Base-by-base conservation (phyloP, 2,113 vertebrate genomes). In the Leucopternis melanops region DNA sequence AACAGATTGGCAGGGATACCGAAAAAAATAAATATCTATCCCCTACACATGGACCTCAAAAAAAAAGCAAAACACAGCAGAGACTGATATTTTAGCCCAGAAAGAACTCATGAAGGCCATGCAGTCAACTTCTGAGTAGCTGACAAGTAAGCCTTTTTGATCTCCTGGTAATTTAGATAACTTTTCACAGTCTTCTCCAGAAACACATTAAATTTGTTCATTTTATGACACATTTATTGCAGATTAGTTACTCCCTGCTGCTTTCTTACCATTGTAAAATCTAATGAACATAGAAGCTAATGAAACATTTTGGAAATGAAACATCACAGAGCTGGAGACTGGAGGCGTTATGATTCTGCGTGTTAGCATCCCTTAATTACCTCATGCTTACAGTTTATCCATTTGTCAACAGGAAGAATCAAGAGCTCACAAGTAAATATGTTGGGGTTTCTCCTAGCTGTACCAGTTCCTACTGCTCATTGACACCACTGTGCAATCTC, bases 271-370 rank as follows among this genome's bases (percentile, higher is more conserved):
- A 65, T 83, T 86, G 88, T 95, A 95, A 96, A 95, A 95, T 92
- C 70, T 93, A 93, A 95, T 96, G 91, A 66, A 88, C 54, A 4
- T 34, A 94, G 94, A 92, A 95, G 59, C 81, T 96, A 93, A 92
- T 96, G 91, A 73, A 96, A 94, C 59, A 63, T 81, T 92, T 96
- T 96, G 80, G 44, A 96, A 96, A 93, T 77, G 36, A 44, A 94
- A 81, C 78, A 44, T 78, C 63, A 57, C 32, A 74, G 61, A 80
- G 25, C 72, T 92, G 58, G 65, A 92, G 61, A 29, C 82, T 67
- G 79, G n/a, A 81, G 91, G 36, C 11, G 0, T 95, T 94, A 62
- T 49, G 44, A 44, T 89, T 86, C 72, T 3, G 2, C 0, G 0
- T 74, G 34, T 45, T 70, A 65, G 34, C 62, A 47, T 88, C 77